Evolutionary conservation across 2,888 invertebrate genomes (phyloP).

Genomic region (Scaptodrosophila latifasciaeformis): DNA sequence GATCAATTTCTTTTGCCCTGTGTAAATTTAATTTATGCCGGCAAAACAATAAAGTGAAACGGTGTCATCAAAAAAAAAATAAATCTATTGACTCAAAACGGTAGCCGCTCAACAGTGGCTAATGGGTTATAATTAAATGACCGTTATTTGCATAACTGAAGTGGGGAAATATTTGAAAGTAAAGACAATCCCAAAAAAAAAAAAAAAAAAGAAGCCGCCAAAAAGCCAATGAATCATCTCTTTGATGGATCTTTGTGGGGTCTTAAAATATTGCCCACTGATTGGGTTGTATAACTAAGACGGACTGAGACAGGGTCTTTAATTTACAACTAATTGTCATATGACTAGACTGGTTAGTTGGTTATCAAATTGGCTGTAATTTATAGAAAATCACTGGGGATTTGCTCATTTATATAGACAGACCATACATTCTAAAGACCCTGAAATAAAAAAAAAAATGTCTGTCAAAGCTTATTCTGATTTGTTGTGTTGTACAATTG

Average conservation of each 20-base stretch:
- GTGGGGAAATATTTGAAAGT: conserved; percentile 37
- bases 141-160: conserved; percentile 62
- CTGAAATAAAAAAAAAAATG: no score
- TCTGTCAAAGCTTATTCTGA: conserved; percentile 29
- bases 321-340: conserved; percentile 72
- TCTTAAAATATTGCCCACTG: background rate
- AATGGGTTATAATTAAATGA: conserved; percentile 66
- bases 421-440: conserved; percentile 21
- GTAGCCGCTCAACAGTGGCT: conserved; percentile 71
- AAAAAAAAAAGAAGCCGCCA: conserved; percentile 14
- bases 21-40: conserved; percentile 23
- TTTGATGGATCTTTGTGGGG: no score
- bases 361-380: conserved; percentile 52
- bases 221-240: no score
- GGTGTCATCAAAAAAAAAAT: background rate
- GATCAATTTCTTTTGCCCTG: no score
- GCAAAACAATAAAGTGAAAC: background rate
- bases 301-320: conserved; percentile 24
- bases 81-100: conserved; percentile 56
- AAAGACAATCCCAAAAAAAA: no score
- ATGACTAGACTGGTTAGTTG: conserved; percentile 47
- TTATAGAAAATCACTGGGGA: conserved; percentile 43
- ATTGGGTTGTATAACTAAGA: conserved; percentile 12
- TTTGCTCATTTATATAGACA: no score
- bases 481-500: conserved; percentile 11